These are phyloP conservation scores for Ceyx melanurus DNA, from an alignment of 2,113 vertebrate species.

Conservation along the genomic window DNA sequence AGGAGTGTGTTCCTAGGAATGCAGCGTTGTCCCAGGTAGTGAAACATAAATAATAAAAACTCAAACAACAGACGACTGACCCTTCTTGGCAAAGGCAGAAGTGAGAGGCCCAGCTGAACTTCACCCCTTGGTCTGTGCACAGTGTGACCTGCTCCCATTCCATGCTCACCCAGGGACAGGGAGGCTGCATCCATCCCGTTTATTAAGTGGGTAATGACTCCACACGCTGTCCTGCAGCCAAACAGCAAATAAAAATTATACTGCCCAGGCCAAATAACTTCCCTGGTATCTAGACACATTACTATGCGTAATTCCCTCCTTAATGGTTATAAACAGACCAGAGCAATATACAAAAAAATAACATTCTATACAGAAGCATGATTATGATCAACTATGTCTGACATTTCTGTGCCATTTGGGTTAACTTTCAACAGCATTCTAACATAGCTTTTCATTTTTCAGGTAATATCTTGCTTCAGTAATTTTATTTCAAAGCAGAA, in stretches of 20 bases:
- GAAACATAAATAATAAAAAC: background rate
- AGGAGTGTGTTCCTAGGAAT: background rate
- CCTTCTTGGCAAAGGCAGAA: background rate
- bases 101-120: background rate
- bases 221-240: slow-evolving; percentile 37
- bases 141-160: background rate
- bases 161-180: background rate
- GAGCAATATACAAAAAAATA: slow-evolving; percentile 33
- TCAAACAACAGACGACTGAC: background rate
- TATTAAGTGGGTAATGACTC: slow-evolving; percentile 68
- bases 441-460: slow-evolving; percentile 18
- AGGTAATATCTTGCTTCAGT: slow-evolving; percentile 33
- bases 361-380: background rate
- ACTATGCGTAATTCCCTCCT: slow-evolving; percentile 40
- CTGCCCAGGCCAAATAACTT: slow-evolving; percentile 40
- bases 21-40: background rate
- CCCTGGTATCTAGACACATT: slow-evolving; percentile 12
- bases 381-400: slow-evolving; percentile 13
- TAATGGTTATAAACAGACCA: slow-evolving; percentile 39
- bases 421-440: slow-evolving; percentile 39
- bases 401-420: slow-evolving; percentile 43
- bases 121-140: background rate
- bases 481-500: slow-evolving; percentile 37
- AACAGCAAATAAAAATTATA: slow-evolving; percentile 55
- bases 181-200: slow-evolving; percentile 15